phyloP scores from a whole-genome alignment of 2,888 invertebrate species.

The Chloroclysta siterata region DNA sequence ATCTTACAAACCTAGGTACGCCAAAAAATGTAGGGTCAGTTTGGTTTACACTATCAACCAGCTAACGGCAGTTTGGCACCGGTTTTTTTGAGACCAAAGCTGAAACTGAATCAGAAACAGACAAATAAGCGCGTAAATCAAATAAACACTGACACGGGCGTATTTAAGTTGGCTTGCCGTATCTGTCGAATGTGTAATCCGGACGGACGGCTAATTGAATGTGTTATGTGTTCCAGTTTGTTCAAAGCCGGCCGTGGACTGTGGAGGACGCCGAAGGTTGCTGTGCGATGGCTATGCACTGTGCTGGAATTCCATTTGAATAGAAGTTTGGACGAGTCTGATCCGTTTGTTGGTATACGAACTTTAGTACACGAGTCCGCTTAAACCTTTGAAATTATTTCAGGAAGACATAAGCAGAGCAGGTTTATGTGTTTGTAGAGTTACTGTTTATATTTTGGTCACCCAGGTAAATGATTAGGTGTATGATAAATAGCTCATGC shows the following conservation, averaged over 20 bases:
- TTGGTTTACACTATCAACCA: neutral
- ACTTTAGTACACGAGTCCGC: no score
- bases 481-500: no score
- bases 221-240: neutral
- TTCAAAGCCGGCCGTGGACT: neutral
- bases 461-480: neutral
- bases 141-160: constrained; percentile 3
- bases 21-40: neutral
- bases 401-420: neutral
- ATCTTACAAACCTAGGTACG: neutral
- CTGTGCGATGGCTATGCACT: neutral
- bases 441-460: neutral
- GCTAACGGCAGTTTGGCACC: neutral
- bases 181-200: constrained; percentile 3
- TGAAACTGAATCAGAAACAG: constrained; percentile 2
- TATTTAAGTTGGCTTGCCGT: neutral
- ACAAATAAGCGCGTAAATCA: constrained; percentile 1
- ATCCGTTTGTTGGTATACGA: neutral
- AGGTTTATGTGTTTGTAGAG: neutral
- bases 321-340: neutral
- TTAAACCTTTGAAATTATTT: neutral
- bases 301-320: neutral
- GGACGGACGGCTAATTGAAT: constrained; percentile 2
- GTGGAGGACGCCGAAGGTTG: neutral
- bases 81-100: neutral